Conservation (phyloP, 2,113 vertebrate genomes). For the Colius striatus region DNA sequence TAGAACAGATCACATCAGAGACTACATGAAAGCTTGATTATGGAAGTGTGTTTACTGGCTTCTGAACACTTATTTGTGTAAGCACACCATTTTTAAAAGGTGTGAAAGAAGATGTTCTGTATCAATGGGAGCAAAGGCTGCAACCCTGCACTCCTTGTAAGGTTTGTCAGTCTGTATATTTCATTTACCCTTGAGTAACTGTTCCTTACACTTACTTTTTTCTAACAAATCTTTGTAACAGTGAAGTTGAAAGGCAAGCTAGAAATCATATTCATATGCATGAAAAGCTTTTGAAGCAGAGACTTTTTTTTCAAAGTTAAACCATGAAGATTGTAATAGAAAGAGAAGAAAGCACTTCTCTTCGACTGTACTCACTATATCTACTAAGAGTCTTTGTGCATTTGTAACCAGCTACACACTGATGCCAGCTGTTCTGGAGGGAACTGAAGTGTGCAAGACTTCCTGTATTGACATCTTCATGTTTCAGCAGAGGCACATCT, state of each 20-base stretch:
- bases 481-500: background rate
- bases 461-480: background rate
- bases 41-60: background rate
- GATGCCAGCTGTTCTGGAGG: background rate
- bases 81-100: background rate
- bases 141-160: background rate
- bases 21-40: background rate
- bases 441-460: background rate
- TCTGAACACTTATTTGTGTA: background rate
- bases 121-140: background rate
- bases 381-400: background rate
- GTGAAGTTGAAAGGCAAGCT: background rate
- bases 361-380: background rate
- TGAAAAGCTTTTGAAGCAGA: slow-evolving; percentile 26
- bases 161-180: background rate
- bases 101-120: background rate
- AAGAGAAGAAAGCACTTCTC: slow-evolving; percentile 1
- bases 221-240: background rate
- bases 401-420: background rate
- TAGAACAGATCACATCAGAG: background rate
- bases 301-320: background rate
- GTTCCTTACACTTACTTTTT: slow-evolving; percentile 2
- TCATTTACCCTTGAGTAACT: background rate
- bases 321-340: background rate
- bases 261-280: background rate